Base-by-base conservation (phyloP, 2,888 invertebrate genomes). In the Adelognathus sp. region DNA sequence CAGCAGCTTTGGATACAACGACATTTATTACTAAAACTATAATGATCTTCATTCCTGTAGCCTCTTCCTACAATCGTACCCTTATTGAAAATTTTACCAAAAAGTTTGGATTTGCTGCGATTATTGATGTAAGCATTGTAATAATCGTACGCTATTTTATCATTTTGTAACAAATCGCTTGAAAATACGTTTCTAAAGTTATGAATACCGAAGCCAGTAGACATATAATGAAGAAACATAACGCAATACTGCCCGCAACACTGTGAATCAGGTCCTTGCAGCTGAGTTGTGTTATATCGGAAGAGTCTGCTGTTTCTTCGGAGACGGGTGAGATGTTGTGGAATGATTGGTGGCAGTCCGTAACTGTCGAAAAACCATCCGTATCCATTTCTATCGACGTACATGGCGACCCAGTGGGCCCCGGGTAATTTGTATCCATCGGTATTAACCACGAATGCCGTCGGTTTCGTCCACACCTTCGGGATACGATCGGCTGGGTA, bases 381-480 rank as follows among this genome's bases (percentile, higher is more conserved):
- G 14, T 18, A 9, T 31, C 79, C 71, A 18, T 69, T 4, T 5
- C 16, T n/a, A 41, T 71, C 46, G 50, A 76, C 60, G 56, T 69
- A 75, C 9, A 77, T 74, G n/a, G 77, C 69, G 44, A 81, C 64
- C 80, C 82, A 81, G 44, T 81, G 79, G 2, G 31, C 14, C 6
- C 76, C 79, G 4, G 77, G 79, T 54, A 46, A 52, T 5, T 54
- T 79, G 50, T 77, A 69, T n/a, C 67, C 67, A 56, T 80, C 73
- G 11, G 73, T 76, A 18, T 76, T 80, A 3, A 36, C 66, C 4
- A 76, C 61, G 29, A 79, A 31, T 3, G 67, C 33, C 24, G 41
- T 16, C 2, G 79, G 61, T 58, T 39, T 63, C 21, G 70, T 44
- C 79, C 67, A 75, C 2, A 29, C 24, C 33, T 39, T 16, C 1